Conservation (phyloP, 2,797 vertebrate genomes). For the Adelosebastes latens region DNA sequence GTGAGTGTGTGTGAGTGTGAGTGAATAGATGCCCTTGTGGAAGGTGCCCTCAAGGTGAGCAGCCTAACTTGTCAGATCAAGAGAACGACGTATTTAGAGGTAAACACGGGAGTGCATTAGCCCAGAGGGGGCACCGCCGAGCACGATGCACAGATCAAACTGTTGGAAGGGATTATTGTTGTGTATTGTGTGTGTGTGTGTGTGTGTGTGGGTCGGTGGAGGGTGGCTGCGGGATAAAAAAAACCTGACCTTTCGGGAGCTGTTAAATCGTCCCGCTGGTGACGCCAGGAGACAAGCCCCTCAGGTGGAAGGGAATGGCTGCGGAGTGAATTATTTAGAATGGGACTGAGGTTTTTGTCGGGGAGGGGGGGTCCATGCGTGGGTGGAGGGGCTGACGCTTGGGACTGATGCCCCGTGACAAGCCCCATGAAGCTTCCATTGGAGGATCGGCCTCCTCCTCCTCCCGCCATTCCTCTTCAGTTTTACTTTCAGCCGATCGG, state of each 20-base stretch:
- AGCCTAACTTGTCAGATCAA: constrained; percentile 78
- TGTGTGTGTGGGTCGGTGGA: constrained; percentile 21
- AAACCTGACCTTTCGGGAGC: constrained; percentile 85
- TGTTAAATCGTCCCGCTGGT: constrained; percentile 87
- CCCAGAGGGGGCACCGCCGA: constrained; percentile 53
- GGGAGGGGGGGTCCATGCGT: constrained; percentile 6
- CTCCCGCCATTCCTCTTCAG: constrained; percentile 51
- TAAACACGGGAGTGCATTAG: constrained; percentile 81
- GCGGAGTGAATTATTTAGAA: constrained; percentile 87
- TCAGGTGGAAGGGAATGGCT: constrained; percentile 88
- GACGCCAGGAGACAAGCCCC: constrained; percentile 89
- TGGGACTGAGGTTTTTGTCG: constrained; percentile 68
- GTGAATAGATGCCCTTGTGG: constrained; percentile 62
- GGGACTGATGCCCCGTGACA: constrained; percentile 82
- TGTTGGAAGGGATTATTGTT: constrained; percentile 44
- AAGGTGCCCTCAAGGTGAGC: constrained; percentile 82
- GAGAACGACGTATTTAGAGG: constrained; percentile 70
- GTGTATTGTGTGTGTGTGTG: constrained; percentile 17
- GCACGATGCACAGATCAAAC: constrained; percentile 66
- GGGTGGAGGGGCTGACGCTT: constrained; percentile 55
- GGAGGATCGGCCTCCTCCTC: constrained; percentile 47
- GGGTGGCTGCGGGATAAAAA: constrained; percentile 51
- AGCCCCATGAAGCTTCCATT: constrained; percentile 63
- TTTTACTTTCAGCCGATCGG: constrained; percentile 46
- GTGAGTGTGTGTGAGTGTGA: constrained; percentile 7